Evolutionary conservation across 1,140 invertebrate species (phyloP).

Genomic region (Melitaea cinxia): DNA sequence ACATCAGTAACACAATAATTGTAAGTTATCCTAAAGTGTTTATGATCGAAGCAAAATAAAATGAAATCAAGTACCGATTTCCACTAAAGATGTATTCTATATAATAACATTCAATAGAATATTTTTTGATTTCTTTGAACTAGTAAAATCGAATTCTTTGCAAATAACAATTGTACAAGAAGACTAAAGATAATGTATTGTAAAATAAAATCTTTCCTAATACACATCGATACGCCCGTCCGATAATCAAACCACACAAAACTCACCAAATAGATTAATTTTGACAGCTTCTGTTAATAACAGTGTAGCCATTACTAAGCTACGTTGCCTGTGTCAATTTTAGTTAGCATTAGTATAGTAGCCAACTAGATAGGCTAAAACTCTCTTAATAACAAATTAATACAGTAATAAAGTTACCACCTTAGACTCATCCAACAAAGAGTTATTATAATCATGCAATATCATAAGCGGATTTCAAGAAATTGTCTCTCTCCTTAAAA

Average conservation of each 20-base stretch:
- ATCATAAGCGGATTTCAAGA: too few relatives aligned
- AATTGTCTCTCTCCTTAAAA: too few relatives aligned
- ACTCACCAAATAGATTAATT: constrained; percentile 42
- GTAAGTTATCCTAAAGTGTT: constrained; percentile 52
- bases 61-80: constrained; percentile 5
- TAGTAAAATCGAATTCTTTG: not conserved
- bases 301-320: constrained; percentile 5
- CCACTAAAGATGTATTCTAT: not conserved
- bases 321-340: too few relatives aligned
- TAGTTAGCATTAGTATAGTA: too few relatives aligned
- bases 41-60: constrained; percentile 51
- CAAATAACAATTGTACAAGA: constrained; percentile 2
- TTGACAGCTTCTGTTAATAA: constrained; percentile 19
- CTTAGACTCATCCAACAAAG: too few relatives aligned
- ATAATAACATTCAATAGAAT: not conserved
- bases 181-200: constrained; percentile 14
- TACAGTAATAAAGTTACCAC: too few relatives aligned
- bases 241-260: constrained; percentile 40
- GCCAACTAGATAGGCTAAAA: too few relatives aligned
- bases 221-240: constrained; percentile 49
- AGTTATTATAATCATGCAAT: too few relatives aligned
- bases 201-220: constrained; percentile 17
- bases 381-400: too few relatives aligned
- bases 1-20: constrained; percentile 42
- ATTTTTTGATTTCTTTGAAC: not conserved